Conservation (phyloP, 2,888 invertebrate species). For the Gnatocerus cornutus region DNA sequence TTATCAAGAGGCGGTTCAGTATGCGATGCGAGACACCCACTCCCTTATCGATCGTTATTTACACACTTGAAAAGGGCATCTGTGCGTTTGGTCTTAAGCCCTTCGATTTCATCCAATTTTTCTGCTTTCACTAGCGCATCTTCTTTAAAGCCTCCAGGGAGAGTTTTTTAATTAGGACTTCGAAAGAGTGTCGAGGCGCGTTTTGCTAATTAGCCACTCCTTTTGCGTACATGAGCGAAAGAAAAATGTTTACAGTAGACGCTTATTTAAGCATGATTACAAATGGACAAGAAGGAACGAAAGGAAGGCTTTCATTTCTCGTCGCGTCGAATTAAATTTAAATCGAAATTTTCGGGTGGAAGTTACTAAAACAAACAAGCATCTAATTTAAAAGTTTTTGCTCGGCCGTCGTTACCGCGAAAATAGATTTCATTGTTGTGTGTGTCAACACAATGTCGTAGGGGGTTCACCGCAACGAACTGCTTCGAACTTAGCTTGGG, state of each 20-base stretch:
- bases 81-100: background rate
- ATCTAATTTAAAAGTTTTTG: constrained; percentile 37
- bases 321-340: constrained; percentile 25
- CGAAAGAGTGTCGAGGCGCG: background rate
- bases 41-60: constrained; percentile 8
- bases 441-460: constrained; percentile 26
- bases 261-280: constrained; percentile 20
- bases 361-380: constrained; percentile 31
- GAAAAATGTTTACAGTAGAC: constrained; percentile 14
- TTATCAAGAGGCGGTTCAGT: constrained; percentile 8
- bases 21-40: background rate
- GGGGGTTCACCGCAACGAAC: constrained; percentile 21
- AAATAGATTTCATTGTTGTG: constrained; percentile 32
- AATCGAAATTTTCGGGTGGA: constrained; percentile 25
- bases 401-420: constrained; percentile 16
- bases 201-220: constrained; percentile 29
- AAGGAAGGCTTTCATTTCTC: constrained; percentile 1
- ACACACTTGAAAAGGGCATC: constrained; percentile 14
- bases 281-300: constrained; percentile 8
- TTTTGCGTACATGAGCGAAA: constrained; percentile 10
- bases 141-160: background rate
- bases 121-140: background rate
- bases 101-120: background rate
- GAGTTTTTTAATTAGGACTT: constrained; percentile 10
- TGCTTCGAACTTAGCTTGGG: constrained; percentile 12